Evolutionary conservation across 2,113 vertebrate genomes (phyloP), one percentile per base, ranked within the genome.

Genomic region (Guaruba guarouba): DNA sequence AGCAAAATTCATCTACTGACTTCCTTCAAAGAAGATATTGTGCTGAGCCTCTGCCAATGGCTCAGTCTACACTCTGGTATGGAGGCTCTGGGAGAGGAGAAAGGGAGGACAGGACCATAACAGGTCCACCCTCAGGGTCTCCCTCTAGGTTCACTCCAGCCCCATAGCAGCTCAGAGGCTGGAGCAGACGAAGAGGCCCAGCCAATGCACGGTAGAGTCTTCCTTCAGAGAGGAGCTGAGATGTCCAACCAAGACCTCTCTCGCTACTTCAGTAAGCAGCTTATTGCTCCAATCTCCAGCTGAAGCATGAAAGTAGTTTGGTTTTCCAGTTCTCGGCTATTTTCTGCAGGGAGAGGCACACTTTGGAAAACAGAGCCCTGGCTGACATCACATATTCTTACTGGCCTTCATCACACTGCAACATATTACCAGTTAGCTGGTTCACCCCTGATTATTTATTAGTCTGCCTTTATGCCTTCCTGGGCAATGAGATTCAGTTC

Each of bases 371-470:
- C 59, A 81, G 49, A 86, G 55, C 57, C 39, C 48, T 28, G 27
- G 28, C 62, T 69, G 59, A 92, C 35, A 35, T 93, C 78, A 35
- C 17, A 51, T 88, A 92, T 80, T 71, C 59, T 82, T 80, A 29
- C 0, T 76, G 67, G 75, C 49, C 48, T 41, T 95, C 49, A 48
- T 7, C 33, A 63, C 41, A 15, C 64, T 49, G 67, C 5, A 8
- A 54, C 10, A 57, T 83, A 51, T 5, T 85, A 39, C 57, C 55
- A 48, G 73, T 67, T 16, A 57, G 70, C 59, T 66, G 57, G 69
- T 84, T 92, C 63, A 70, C 48, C 75, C 70, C 57, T 80, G 66
- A n/a, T 81, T 91, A 43, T 93, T 91, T 94, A 88, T 80, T 59
- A 66, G 52, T 24, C 71, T 88, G 79, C 24, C 59, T 77, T 64